A percentile compares a stretch with the other conserved stretches of the same genome.
Evolutionary conservation across 2,888 invertebrate genomes (phyloP).

Genomic region (Empis stercorea): DNA sequence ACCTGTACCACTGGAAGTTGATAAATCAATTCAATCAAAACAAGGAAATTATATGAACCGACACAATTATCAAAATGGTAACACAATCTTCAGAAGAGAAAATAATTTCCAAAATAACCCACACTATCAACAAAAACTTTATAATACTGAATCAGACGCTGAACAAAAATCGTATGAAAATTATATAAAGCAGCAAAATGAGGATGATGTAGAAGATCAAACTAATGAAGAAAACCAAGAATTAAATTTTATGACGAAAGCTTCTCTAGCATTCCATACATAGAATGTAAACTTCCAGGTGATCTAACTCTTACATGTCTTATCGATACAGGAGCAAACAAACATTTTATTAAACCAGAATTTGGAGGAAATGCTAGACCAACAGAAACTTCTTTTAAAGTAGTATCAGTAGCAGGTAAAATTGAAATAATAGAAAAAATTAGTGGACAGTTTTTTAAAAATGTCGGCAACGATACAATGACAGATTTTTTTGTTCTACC

Average conservation of each 20-base stretch:
- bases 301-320: background rate
- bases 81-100: background rate
- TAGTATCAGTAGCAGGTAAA: conserved; percentile 2
- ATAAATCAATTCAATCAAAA: background rate
- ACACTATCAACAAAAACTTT: background rate
- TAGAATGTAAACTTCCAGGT: background rate
- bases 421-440: too few species aligned
- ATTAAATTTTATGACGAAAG: background rate
- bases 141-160: background rate
- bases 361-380: too few species aligned
- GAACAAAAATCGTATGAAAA: background rate
- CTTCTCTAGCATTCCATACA: conserved; percentile 1
- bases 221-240: background rate
- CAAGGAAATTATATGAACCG: conserved; percentile 1
- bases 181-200: background rate
- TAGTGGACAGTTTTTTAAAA: conserved; percentile 1
- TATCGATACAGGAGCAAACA: background rate
- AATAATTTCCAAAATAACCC: background rate
- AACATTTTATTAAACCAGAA: background rate
- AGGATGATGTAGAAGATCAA: background rate
- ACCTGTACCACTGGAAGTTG: background rate
- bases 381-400: too few species aligned
- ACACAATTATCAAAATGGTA: background rate
- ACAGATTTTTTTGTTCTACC: conserved; percentile 6
- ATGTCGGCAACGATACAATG: background rate